phyloP scores from a whole-genome alignment of 2,797 vertebrate genomes.

The Acridotheres tristis region DNA sequence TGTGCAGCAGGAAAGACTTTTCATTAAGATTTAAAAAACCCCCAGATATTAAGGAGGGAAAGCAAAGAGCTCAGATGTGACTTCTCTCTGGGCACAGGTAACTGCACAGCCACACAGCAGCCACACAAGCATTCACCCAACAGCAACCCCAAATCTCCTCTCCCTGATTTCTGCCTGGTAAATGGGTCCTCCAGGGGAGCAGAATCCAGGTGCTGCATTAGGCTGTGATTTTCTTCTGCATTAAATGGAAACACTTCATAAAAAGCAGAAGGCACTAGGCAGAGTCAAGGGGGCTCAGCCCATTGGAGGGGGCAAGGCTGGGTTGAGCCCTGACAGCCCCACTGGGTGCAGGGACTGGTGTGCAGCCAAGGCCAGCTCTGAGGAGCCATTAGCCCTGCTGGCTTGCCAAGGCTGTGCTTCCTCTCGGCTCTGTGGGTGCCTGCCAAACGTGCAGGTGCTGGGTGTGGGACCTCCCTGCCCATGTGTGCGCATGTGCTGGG shows the following conservation, averaged over 20 bases:
- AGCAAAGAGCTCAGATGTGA: neutral
- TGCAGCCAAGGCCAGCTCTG: neutral
- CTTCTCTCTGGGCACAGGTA: neutral
- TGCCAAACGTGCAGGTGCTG: neutral
- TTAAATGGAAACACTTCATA: neutral
- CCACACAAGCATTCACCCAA: neutral
- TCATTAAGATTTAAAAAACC: neutral
- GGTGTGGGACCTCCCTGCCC: neutral
- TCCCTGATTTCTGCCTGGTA: neutral
- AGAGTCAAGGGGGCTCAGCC: neutral
- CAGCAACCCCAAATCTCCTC: neutral
- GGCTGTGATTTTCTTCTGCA: neutral
- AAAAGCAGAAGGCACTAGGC: neutral
- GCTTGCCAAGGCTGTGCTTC: neutral
- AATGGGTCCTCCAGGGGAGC: neutral
- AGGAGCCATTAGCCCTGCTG: neutral
- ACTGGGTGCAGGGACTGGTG: neutral
- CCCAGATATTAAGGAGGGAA: neutral
- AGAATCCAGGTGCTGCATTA: neutral
- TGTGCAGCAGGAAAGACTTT: neutral
- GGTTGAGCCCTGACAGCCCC: neutral
- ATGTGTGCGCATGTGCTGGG: accelerated
- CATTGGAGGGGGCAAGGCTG: neutral
- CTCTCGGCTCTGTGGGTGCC: neutral
- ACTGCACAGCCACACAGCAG: neutral